These are phyloP conservation scores for Brachyhypopomus gauderio DNA, from an alignment of 2,113 vertebrate genomes.

Conservation along the genomic window DNA sequence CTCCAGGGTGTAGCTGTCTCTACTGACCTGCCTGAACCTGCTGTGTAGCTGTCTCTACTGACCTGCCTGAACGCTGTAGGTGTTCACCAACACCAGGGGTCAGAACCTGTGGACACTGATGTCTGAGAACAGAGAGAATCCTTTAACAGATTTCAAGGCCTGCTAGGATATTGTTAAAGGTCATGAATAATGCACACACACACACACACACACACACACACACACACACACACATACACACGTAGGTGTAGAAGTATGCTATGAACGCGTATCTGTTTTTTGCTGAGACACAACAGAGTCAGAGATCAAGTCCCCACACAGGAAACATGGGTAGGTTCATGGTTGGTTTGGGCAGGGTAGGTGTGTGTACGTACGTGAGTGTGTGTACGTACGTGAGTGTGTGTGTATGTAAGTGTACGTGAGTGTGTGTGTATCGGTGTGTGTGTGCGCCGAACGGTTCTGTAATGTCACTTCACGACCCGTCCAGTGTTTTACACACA, in stretches of 20 bases:
- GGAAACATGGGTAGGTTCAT: background rate
- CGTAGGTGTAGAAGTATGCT: background rate
- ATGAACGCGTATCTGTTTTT: background rate
- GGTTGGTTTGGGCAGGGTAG: background rate
- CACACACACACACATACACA: background rate
- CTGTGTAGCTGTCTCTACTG: no score
- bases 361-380: no score
- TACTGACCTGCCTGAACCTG: no score
- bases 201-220: background rate
- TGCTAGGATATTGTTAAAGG: no score
- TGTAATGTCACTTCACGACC: constrained; percentile 18
- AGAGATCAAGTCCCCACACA: background rate
- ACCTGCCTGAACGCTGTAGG: no score
- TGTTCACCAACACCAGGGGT: no score
- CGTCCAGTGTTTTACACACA: background rate
- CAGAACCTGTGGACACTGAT: no score
- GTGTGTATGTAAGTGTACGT: background rate
- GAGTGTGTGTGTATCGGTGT: no score
- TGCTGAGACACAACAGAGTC: background rate
- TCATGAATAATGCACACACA: background rate
- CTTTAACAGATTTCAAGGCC: no score
- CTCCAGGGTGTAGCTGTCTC: no score
- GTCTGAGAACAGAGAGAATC: no score
- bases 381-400: no score
- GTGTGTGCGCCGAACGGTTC: background rate